These are phyloP conservation scores for Clanis bilineata DNA, from an alignment of 2,888 invertebrate species.

Conservation along the genomic window DNA sequence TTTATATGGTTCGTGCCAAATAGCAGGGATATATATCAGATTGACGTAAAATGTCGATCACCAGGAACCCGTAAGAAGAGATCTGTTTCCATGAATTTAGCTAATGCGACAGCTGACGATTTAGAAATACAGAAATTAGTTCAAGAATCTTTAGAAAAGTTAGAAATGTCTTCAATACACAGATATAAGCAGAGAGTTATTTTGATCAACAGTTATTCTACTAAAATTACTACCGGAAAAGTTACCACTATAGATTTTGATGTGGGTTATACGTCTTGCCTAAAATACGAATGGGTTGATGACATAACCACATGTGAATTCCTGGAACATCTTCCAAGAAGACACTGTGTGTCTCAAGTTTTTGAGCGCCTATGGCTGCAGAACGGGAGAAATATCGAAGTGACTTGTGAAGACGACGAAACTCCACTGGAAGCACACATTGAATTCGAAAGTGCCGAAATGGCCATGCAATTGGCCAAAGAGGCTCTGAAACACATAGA, in stretches of 20 bases:
- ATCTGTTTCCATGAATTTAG: conserved; percentile 35
- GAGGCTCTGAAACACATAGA: conserved; percentile 69
- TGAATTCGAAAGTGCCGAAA: conserved; percentile 56
- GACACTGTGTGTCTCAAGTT: conserved; percentile 63
- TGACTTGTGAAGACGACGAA: conserved; percentile 63
- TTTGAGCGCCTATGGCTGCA: conserved; percentile 61
- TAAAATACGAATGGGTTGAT: conserved; percentile 67
- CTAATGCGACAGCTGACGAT: conserved; percentile 47
- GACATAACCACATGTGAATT: conserved; percentile 60
- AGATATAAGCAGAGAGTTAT: conserved; percentile 64
- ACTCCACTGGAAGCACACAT: conserved; percentile 58
- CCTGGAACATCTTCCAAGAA: conserved; percentile 60
- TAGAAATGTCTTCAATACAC: conserved; percentile 61
- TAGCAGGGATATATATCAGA: conserved; percentile 42
- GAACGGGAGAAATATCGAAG: conserved; percentile 59
- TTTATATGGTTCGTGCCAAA: conserved; percentile 50
- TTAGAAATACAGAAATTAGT: conserved; percentile 51
- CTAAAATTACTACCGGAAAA: conserved; percentile 58
- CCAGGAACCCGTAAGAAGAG: conserved; percentile 40
- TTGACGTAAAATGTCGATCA: conserved; percentile 41
- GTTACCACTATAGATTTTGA: conserved; percentile 69
- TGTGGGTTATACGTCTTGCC: conserved; percentile 66
- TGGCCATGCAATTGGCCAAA: conserved; percentile 55
- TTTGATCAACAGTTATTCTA: conserved; percentile 58
- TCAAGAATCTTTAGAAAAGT: conserved; percentile 55